These are phyloP conservation scores for Asobara japonica DNA, from an alignment of 1,140 invertebrate genomes.

Conservation along the genomic window DNA sequence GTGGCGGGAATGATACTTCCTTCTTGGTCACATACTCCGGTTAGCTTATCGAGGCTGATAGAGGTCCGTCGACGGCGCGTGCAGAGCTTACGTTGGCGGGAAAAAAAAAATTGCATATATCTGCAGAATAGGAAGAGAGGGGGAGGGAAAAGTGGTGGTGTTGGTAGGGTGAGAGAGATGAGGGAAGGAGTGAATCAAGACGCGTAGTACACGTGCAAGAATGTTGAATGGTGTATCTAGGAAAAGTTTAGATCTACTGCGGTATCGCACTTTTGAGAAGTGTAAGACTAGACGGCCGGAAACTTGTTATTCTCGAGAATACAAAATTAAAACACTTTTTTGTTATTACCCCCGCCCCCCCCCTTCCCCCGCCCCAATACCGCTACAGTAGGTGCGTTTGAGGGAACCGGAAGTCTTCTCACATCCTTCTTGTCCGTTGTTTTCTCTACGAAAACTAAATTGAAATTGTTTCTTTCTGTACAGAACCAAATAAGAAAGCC, in stretches of 20 bases:
- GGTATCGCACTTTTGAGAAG: not conserved
- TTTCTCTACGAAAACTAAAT: too few relatives aligned
- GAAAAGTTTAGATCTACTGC: not conserved
- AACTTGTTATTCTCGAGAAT: too few relatives aligned
- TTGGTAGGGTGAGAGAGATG: not conserved
- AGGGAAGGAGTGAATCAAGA: not conserved
- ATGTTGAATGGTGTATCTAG: not conserved
- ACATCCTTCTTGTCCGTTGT: too few relatives aligned
- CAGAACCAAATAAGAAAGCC: too few relatives aligned
- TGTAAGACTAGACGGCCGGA: not conserved
- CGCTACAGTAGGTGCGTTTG: too few relatives aligned
- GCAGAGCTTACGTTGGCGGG: slow-evolving; percentile 6
- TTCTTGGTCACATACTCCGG: not conserved
- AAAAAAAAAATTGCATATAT: not conserved
- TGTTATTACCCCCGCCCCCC: too few relatives aligned
- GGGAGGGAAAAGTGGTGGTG: not conserved
- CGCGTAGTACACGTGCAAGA: not conserved
- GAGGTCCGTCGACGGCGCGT: not conserved
- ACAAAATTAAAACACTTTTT: too few relatives aligned
- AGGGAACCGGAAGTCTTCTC: too few relatives aligned
- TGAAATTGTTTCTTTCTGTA: too few relatives aligned
- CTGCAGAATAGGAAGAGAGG: not conserved
- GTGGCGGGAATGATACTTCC: not conserved
- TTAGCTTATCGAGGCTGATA: slow-evolving; percentile 6
- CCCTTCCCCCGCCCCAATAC: too few relatives aligned